Conservation (phyloP, 2,797 vertebrate genomes). For the Rhinichthys osculus region DNA sequence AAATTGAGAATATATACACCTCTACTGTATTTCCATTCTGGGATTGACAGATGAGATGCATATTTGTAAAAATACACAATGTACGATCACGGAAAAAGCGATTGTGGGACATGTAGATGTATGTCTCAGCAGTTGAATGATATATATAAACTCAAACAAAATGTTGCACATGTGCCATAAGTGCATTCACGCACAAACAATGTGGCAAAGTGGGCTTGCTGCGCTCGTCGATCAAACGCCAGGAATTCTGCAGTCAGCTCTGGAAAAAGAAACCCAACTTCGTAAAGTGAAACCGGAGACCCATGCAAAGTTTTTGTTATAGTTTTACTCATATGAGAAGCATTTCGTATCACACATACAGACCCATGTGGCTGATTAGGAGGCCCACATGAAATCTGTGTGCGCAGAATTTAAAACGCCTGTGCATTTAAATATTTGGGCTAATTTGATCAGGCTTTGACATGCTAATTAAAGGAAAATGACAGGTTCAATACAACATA, state of each 20-base stretch:
- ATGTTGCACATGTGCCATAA: slow-evolving; percentile 29
- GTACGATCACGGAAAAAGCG: slow-evolving; percentile 38
- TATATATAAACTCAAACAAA: slow-evolving; percentile 36
- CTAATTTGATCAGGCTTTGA: not conserved
- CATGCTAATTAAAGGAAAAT: not conserved
- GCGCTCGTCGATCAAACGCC: slow-evolving; percentile 46
- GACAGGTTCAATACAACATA: not conserved
- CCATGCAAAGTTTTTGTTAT: slow-evolving; percentile 27
- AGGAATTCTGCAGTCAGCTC: slow-evolving; percentile 22
- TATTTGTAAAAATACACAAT: slow-evolving; percentile 51
- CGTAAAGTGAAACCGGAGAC: slow-evolving; percentile 37
- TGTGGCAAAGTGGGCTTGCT: slow-evolving; percentile 32
- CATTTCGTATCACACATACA: slow-evolving; percentile 32
- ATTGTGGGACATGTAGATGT: not conserved
- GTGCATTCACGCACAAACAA: slow-evolving; percentile 17
- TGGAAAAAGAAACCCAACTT: slow-evolving; percentile 31
- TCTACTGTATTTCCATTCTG: slow-evolving; percentile 11
- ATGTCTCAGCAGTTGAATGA: slow-evolving; percentile 9
- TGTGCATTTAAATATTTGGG: not conserved
- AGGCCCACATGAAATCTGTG: not conserved
- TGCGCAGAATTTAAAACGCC: not conserved
- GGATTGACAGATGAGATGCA: slow-evolving; percentile 56
- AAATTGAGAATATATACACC: slow-evolving; percentile 32
- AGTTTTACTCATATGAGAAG: slow-evolving; percentile 37
- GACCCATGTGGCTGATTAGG: slow-evolving; percentile 15